Evolutionary conservation across 2,113 vertebrate species (phyloP).

Genomic region (Urocynchramus pylzowi): DNA sequence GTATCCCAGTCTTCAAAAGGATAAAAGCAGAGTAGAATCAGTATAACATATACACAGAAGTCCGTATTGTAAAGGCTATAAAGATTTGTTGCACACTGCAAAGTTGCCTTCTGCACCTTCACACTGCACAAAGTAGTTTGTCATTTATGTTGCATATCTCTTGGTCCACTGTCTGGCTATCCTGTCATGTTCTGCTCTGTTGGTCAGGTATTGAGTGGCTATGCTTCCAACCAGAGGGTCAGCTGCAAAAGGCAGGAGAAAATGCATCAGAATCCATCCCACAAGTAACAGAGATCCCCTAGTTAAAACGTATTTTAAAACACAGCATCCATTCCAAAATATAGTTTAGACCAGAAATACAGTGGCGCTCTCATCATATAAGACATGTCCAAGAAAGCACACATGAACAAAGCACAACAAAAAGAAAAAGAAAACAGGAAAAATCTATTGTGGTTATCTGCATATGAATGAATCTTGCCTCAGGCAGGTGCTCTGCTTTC

Average conservation of each 20-base stretch:
- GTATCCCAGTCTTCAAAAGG: conserved; percentile 86
- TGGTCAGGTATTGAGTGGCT: conserved; percentile 95
- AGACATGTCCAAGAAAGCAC: background rate
- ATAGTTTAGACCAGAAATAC: background rate
- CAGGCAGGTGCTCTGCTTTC: background rate
- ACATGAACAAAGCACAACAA: background rate
- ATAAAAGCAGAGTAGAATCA: conserved; percentile 91
- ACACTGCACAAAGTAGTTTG: conserved; percentile 77
- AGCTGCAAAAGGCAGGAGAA: conserved; percentile 71
- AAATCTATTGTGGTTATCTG: background rate
- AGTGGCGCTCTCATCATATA: background rate
- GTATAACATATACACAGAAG: conserved; percentile 94
- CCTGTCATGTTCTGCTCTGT: conserved; percentile 95
- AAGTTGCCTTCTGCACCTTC: conserved; percentile 83
- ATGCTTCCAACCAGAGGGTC: conserved; percentile 93
- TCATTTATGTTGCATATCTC: conserved; percentile 91
- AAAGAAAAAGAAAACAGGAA: background rate
- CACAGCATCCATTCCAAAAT: background rate
- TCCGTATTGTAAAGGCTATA: conserved; percentile 96
- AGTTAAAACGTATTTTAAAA: background rate
- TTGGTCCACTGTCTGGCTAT: conserved; percentile 97
- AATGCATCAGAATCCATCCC: background rate
- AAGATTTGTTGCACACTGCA: conserved; percentile 88
- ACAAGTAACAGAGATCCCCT: background rate
- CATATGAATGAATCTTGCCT: background rate